Evolutionary conservation across 1,140 invertebrate species (phyloP), one percentile per base, ranked within the genome.

Genomic region (Rhyzopertha dominica): DNA sequence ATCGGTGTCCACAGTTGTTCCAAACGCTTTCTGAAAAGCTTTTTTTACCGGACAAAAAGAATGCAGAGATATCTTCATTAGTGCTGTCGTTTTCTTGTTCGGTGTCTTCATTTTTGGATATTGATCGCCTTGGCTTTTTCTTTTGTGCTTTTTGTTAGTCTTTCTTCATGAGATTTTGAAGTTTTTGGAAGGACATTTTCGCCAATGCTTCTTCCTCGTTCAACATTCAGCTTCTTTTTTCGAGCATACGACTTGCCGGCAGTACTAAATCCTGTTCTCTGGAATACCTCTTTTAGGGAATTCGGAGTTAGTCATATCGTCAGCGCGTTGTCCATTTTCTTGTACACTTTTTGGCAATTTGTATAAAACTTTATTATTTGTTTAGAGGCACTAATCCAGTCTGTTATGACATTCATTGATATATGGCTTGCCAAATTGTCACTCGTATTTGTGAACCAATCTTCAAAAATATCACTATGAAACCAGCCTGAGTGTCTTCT

Each of bases 401-500:
- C 20, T 29, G 1, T 5, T 26, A 52, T 16, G 29, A 49, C 41
- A 30, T 29, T 36, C 9, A 20, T 12, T 7, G 36, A 39, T 16
- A 40, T 23, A 10, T 4, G 14, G 32, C 49, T 47, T 2, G 38
- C 14, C 16, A 51, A 24, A 23, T 51, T 51, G 31, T 51, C 31
- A 16, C 49, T 9, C 29, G 13, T 14, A 45, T 34, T 45, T 49
- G 14, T n/a, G 47, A 69, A 62, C 59, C 61, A 71, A 36, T 71
- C 56, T 40, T 61, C 56, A 58, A 70, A 72, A 35, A 36, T 49
- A 5, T 5, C 9, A 14, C 31, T 25, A 22, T 66, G 54, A 59
- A 69, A 58, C 57, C 61, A 62, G 32, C 67, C 68, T 56, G 62
- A 51, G 46, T 39, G 36, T 34, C 51, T 55, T 14, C 61, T 25